Conservation (phyloP, 2,888 invertebrate genomes). For the Scaptomyza flava region DNA sequence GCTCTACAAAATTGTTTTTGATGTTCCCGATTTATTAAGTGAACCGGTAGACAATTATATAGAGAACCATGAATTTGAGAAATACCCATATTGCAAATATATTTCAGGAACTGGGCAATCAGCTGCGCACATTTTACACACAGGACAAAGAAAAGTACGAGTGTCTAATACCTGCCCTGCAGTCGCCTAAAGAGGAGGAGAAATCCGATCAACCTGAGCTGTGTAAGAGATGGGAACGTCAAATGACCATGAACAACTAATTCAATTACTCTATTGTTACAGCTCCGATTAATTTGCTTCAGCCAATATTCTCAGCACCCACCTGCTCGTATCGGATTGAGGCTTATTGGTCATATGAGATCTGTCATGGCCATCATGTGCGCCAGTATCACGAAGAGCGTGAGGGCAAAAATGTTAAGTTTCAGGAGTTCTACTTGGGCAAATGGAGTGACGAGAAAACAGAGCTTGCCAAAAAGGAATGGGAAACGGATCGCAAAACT, state of each 20-base stretch:
- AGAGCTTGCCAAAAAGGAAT: constrained; percentile 86
- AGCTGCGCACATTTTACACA: constrained; percentile 85
- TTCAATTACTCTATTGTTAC: neutral
- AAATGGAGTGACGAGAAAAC: constrained; percentile 89
- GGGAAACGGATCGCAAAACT: constrained; percentile 85
- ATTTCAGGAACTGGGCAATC: constrained; percentile 65
- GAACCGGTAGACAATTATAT: constrained; percentile 80
- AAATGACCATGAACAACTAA: neutral
- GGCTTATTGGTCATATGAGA: constrained; percentile 98
- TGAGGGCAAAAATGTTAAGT: constrained; percentile 92
- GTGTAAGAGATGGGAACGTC: constrained; percentile 57
- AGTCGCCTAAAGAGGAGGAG: constrained; percentile 82
- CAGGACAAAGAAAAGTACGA: constrained; percentile 92
- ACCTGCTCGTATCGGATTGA: constrained; percentile 94
- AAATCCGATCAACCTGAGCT: constrained; percentile 71
- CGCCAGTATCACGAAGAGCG: constrained; percentile 98
- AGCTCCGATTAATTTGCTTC: constrained; percentile 91
- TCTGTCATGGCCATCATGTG: constrained; percentile 96
- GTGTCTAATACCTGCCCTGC: constrained; percentile 91
- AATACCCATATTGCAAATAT: neutral
- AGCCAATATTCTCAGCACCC: constrained; percentile 90
- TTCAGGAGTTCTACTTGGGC: constrained; percentile 94
- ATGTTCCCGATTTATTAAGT: constrained; percentile 86
- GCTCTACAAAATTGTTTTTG: constrained; percentile 91
- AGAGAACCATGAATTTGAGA: neutral